Base-by-base conservation (phyloP, 1,140 invertebrate genomes). In the Euura lappo region DNA sequence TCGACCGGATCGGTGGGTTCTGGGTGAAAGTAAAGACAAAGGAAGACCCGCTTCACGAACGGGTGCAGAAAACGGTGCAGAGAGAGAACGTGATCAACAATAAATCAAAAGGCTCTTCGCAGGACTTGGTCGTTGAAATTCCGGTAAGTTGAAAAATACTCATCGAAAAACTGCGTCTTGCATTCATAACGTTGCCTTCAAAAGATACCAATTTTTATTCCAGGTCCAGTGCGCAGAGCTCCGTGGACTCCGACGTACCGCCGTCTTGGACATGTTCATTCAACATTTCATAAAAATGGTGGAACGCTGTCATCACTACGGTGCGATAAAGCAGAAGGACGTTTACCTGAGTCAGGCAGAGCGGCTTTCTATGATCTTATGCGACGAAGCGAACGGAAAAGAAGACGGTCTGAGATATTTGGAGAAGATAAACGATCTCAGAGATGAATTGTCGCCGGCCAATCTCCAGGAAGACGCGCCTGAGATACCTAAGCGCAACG, bases 281-380 rank as follows among this genome's bases (percentile, higher is more conserved):
- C 81, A 89, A 13, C 92, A 93, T 75, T 94, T 94, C 73, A 88
- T 93, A 13, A 85, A 91, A 70, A 93, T 93, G 86, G 91, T 91
- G 2, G 85, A 90, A 68, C 87, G 86, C 44, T 91, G 91, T 77
- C 88, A 91, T 71, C 89, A 89, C 69, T 90, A 92, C 71, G 87
- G 90, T 13, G 88, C 91, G 2, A 83, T 87, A 43, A 82, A 86
- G 66, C 90, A 92, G 77, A 91, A 91, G 45, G 83, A 89, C 2
- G 88, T 92, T 42, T 94, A 93, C 74, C 81, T 94, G 8, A 88
- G 92, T 68, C 93, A 95, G 76, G 91, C 92, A 1, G 89, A 91
- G 70, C 88, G 93, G 70, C 85, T 95, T 3, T 90, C 90, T 43
- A 88, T 89, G 66, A 81, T 95, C 0, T 86, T 95, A 11, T 86